Evolutionary conservation across 2,797 vertebrate genomes (phyloP), one percentile per base, ranked within the genome.

Genomic region (Morus bassanus): DNA sequence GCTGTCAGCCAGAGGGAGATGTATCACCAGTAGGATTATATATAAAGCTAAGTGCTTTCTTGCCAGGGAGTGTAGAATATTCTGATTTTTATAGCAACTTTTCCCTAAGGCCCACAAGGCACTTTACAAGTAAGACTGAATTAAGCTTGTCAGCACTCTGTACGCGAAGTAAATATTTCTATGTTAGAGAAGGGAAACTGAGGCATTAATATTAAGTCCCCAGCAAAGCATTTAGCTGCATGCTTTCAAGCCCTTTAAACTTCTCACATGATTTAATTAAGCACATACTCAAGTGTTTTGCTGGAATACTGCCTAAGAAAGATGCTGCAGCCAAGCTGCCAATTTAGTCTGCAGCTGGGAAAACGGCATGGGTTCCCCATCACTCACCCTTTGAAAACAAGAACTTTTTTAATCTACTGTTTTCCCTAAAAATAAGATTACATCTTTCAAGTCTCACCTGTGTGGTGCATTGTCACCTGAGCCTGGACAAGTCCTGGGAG

Each of bases 91-190:
- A 75, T 75, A 86, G 78, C 84, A 89, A 78, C 60, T 93, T 91
- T 41, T 88, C 89, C 88, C 89, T 41, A 13, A 50, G 79, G 77
- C 80, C n/a, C 89, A 81, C 57, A 43, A 86, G 69, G 73, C 65
- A 54, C 69, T 93, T 97, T 91, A 91, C 83, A 96, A 89, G 70
- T 53, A 85, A 91, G 51, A 95, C 56, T 94, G 85, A 93, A 94
- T 96, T 96, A 94, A 96, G 51, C 79, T 79, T 90, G 87, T 95
- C 94, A 85, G 77, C 79, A 87, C 70, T 81, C 39, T 69, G 50
- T 63, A 43, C 57, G 79, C 59, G 59, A 94, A 92, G 69, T 60
- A 95, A 95, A 88, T 96, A 79, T 88, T 91, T 91, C 41, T 72
- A 2, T 35, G 41, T 30, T 81, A 25, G 33, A 84, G 67, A 90